Conservation (phyloP, 2,888 invertebrate genomes). For the Pammene fasciana region DNA sequence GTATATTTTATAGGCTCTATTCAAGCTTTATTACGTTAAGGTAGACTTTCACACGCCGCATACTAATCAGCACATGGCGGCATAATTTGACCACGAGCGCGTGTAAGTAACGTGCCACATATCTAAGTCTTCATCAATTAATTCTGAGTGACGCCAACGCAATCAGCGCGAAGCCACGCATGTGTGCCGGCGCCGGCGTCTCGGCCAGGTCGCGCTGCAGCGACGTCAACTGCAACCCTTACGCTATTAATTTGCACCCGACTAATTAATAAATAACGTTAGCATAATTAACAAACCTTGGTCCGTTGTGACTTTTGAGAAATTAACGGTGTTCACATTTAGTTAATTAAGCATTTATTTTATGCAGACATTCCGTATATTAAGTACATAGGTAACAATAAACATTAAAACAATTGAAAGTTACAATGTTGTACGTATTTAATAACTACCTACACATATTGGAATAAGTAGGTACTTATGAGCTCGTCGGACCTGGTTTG, state of each 20-base stretch:
- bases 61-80: conserved; percentile 24
- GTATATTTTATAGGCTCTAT: conserved; percentile 7
- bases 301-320: conserved; percentile 43
- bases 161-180: conserved; percentile 51
- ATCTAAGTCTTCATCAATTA: conserved; percentile 77
- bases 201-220: conserved; percentile 55
- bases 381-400: too few relatives aligned
- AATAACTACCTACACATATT: too few relatives aligned
- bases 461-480: too few relatives aligned
- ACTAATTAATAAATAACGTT: conserved; percentile 77
- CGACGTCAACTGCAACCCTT: conserved; percentile 75
- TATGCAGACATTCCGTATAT: neutral
- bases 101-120: conserved; percentile 45
- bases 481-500: too few relatives aligned
- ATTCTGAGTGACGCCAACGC: conserved; percentile 63
- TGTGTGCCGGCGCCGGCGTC: conserved; percentile 50
- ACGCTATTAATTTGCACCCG: conserved; percentile 73
- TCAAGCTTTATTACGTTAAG: conserved; percentile 27
- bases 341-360: conserved; percentile 4
- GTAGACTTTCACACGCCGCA: conserved; percentile 28
- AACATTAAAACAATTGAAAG: too few relatives aligned
- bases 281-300: conserved; percentile 70
- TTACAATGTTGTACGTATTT: too few relatives aligned
- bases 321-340: conserved; percentile 16
- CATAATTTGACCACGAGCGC: conserved; percentile 37